Percentiles rank a stretch among this genome's conserved stretches.
Conservation (phyloP, 2,113 vertebrate genomes). For the Thomomys bottae region DNA sequence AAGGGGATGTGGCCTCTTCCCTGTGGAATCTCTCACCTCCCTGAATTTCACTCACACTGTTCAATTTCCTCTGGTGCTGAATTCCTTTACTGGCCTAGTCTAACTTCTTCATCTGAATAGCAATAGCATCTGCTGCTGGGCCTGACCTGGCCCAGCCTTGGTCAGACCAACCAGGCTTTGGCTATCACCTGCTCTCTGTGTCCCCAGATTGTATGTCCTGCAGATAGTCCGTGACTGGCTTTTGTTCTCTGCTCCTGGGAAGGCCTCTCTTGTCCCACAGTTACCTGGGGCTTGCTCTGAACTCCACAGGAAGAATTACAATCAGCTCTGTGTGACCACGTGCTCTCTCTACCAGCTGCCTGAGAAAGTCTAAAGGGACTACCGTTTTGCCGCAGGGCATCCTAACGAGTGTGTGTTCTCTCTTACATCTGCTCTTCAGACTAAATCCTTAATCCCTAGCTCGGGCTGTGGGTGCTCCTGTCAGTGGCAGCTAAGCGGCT, state of each 20-base stretch:
- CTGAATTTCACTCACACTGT: not conserved
- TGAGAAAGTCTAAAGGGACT: slow-evolving; percentile 6
- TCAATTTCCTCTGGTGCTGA: not conserved
- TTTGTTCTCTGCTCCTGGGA: not conserved
- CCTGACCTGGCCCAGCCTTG: not conserved
- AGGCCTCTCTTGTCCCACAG: not conserved
- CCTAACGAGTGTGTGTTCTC: slow-evolving; percentile 26
- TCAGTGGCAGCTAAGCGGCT: slow-evolving; percentile 24
- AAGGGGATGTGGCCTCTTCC: not conserved
- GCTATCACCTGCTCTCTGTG: not conserved
- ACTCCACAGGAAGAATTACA: not conserved
- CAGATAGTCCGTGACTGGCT: not conserved
- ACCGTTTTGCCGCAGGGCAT: not conserved
- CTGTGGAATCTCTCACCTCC: not conserved
- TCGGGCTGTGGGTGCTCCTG: not conserved
- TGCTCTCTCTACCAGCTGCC: not conserved
- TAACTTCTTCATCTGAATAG: not conserved
- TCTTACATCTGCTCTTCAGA: slow-evolving; percentile 55
- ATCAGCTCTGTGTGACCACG: not conserved
- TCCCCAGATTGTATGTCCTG: not conserved
- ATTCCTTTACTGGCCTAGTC: not conserved
- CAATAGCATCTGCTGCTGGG: not conserved
- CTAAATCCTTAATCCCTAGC: slow-evolving; percentile 49
- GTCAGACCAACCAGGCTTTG: not conserved
- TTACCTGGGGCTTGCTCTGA: not conserved